Evolutionary conservation across 2,113 vertebrate species (phyloP).

Genomic region (Ranitomeya variabilis): DNA sequence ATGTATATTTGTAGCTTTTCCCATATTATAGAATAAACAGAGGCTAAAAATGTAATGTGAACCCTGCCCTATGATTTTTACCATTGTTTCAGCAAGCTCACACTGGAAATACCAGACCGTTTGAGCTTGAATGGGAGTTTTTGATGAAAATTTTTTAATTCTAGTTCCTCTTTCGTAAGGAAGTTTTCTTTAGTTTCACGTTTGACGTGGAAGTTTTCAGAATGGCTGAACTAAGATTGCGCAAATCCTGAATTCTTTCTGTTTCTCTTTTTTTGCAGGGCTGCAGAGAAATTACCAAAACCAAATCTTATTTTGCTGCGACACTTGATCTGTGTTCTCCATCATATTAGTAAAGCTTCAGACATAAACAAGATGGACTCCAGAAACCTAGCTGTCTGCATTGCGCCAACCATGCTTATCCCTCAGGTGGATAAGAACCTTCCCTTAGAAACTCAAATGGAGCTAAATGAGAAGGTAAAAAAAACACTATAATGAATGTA

Average conservation of each 20-base stretch:
- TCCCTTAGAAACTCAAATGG: conserved; percentile 74
- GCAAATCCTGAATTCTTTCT: neutral
- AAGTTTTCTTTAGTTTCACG: conserved; percentile 47
- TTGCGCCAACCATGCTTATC: conserved; percentile 86
- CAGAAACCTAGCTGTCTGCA: conserved; percentile 86
- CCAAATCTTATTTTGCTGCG: conserved; percentile 80
- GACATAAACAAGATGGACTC: conserved; percentile 87
- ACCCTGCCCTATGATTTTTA: neutral
- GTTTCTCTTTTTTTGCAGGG: conserved; percentile 67
- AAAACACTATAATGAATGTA: neutral
- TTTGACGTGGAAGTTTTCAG: conserved; percentile 16
- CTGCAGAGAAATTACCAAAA: conserved; percentile 76
- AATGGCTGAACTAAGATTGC: conserved; percentile 50
- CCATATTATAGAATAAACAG: no score
- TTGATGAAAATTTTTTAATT: conserved; percentile 44
- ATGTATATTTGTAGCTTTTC: no score
- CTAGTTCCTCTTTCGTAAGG: conserved; percentile 58
- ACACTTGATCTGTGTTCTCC: conserved; percentile 75
- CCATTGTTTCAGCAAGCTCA: neutral
- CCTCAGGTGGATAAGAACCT: conserved; percentile 60
- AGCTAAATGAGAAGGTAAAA: conserved; percentile 75
- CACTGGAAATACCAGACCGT: neutral
- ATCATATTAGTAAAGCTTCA: conserved; percentile 74
- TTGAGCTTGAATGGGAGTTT: conserved; percentile 63
- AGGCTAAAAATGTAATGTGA: no score